Evolutionary conservation across 2,797 vertebrate genomes (phyloP), one percentile per base, ranked within the genome.

Genomic region (Epinephelus awoara): DNA sequence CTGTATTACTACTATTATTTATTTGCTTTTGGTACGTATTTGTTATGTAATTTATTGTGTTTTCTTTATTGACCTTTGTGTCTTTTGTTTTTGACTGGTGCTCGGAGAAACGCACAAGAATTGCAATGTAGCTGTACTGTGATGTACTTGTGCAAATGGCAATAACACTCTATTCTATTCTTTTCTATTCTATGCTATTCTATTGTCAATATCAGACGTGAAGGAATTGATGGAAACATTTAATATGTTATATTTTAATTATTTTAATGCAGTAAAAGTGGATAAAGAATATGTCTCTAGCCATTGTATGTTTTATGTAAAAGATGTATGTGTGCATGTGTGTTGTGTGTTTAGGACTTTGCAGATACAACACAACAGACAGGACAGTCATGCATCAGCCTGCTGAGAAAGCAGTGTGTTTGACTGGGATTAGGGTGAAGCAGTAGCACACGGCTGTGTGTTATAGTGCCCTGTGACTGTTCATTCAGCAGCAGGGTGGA

Each of bases 371-470:
- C 67, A 92, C 67, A 86, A 88, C 76, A 89, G 82, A 75, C 57
- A 21, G 72, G 75, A 83, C 69, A 71, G 77, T 89, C 84, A 67
- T 61, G 65, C 63, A 64, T 72, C 62, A 82, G 69, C 67, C 81
- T 85, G 89, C 86, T 86, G 88, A 85, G 61, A 90, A 88, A 90
- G 91, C 90, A 75, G 66, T 71, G 58, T 47, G 74, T 82, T 65
- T 79, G 56, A 70, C 82, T 75, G 25, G 81, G 75, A 90, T 87
- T 88, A 83, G 79, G 57, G 72, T 40, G 51, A 70, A 67, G 56
- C 70, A 83, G 67, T 61, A 76, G 71, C 49, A 63, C 13, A 67
- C 38, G 29, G 25, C 25, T 29, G 55, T 58, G 72, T 79, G 73
- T 58, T 46, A 23, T 70, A 56, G 65, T 44, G 40, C 17, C 18